These are phyloP conservation scores for Chrysina gloriosa DNA, from an alignment of 2,888 invertebrate genomes.

Conservation along the genomic window DNA sequence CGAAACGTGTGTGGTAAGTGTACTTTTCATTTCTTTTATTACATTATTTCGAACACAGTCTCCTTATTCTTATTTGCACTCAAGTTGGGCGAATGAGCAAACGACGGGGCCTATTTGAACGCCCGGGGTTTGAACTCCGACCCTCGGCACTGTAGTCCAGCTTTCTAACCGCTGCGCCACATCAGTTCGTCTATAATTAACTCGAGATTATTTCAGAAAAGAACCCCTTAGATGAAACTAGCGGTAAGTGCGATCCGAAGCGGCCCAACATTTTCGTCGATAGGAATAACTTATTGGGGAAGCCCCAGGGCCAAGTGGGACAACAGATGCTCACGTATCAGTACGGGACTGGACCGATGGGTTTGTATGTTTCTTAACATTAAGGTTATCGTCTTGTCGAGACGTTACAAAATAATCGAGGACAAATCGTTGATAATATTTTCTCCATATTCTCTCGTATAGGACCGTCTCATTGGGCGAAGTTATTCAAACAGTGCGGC, in stretches of 20 bases:
- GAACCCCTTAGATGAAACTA: constrained; percentile 29
- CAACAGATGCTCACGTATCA: not conserved
- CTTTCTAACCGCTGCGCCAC: too few relatives aligned
- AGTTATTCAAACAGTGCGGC: constrained; percentile 48
- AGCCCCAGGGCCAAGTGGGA: not conserved
- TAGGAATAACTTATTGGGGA: constrained; percentile 47
- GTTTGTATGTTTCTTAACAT: constrained; percentile 22
- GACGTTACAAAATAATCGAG: not conserved
- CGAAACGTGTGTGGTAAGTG: too few relatives aligned
- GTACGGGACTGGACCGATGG: constrained; percentile 30
- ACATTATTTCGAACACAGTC: too few relatives aligned
- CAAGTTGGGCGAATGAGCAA: too few relatives aligned
- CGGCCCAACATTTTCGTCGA: constrained; percentile 50
- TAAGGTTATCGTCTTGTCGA: not conserved
- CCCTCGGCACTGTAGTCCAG: too few relatives aligned
- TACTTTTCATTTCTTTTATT: too few relatives aligned
- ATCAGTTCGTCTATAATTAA: too few relatives aligned
- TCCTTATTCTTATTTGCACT: too few relatives aligned
- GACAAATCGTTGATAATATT: not conserved
- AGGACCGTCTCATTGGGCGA: constrained; percentile 50
- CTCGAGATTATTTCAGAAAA: constrained; percentile 36
- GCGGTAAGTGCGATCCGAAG: constrained; percentile 27
- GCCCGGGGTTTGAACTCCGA: not conserved
- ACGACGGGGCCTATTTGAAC: too few relatives aligned
- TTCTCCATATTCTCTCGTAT: constrained; percentile 4